Conservation (phyloP, 2,113 vertebrate genomes). For the Aphelocoma coerulescens region DNA sequence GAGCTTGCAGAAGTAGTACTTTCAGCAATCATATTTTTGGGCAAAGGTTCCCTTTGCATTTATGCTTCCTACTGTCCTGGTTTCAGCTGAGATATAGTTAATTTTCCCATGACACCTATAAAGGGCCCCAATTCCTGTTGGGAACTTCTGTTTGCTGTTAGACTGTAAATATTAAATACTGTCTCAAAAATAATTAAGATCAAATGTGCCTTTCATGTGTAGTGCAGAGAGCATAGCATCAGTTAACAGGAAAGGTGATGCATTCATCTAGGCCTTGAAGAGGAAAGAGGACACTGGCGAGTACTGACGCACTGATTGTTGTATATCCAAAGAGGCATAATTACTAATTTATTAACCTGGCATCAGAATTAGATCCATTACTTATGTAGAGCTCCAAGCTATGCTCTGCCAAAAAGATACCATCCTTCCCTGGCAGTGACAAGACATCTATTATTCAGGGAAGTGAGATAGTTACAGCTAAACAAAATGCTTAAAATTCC, state of each 20-base stretch:
- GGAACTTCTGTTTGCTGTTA: conserved; percentile 6
- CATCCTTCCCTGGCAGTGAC: not conserved
- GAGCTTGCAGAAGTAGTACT: not conserved
- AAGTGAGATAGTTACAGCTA: not conserved
- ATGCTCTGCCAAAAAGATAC: conserved; percentile 37
- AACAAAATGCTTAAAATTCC: not conserved
- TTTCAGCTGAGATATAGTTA: not conserved
- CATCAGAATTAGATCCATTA: conserved; percentile 11
- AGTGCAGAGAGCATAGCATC: not conserved
- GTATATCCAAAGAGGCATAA: not conserved
- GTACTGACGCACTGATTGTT: conserved; percentile 18
- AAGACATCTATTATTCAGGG: conserved; percentile 30
- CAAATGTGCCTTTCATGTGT: not conserved
- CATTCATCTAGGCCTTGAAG: not conserved
- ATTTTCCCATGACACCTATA: not conserved
- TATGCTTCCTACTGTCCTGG: not conserved
- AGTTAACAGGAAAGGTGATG: not conserved
- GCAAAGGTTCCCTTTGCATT: not conserved
- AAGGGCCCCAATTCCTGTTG: not conserved
- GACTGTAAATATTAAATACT: not conserved
- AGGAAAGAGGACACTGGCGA: conserved; percentile 1
- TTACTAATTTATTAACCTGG: conserved; percentile 49
- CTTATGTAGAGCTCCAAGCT: conserved; percentile 21
- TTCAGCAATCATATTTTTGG: not conserved
- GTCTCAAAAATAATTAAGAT: not conserved